Evolutionary conservation across 1,140 invertebrate genomes (phyloP).

Genomic region (Temnothorax longispinosus): DNA sequence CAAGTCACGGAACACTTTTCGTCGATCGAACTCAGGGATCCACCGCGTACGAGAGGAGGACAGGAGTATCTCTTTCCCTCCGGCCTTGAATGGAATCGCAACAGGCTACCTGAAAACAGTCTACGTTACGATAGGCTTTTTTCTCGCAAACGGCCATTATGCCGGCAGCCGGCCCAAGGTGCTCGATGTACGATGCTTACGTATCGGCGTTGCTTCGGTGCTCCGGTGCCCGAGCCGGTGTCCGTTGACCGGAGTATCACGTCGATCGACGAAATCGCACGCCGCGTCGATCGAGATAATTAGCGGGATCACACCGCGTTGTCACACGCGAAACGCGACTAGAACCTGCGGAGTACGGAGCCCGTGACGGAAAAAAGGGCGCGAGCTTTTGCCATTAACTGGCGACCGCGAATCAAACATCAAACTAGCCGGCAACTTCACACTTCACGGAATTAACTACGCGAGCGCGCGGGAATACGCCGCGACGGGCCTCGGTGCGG

Average conservation of each 20-base stretch:
- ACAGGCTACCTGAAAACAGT: neutral
- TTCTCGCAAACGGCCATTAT: neutral
- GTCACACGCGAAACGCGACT: neutral
- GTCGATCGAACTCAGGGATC: neutral
- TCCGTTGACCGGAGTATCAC: neutral
- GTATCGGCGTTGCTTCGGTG: neutral
- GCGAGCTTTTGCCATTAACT: neutral
- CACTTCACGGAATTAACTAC: neutral
- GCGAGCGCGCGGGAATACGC: neutral
- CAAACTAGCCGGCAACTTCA: slow-evolving; percentile 4
- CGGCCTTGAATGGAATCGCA: neutral
- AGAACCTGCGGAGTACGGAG: neutral
- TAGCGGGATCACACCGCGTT: too few relatives aligned
- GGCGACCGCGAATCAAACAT: neutral
- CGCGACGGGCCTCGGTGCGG: neutral
- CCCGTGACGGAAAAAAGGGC: neutral
- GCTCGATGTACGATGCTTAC: neutral
- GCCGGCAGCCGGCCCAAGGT: too few relatives aligned
- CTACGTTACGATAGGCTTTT: neutral
- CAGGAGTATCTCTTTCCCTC: neutral
- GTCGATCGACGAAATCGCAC: neutral
- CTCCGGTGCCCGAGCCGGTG: too few relatives aligned
- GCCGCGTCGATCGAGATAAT: too few relatives aligned
- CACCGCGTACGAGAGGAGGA: neutral
- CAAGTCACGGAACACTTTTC: neutral